Percentiles rank a stretch among this genome's conserved stretches.
These are phyloP conservation scores for Danio kyathit DNA, from an alignment of 2,797 vertebrate genomes.

Conservation along the genomic window DNA sequence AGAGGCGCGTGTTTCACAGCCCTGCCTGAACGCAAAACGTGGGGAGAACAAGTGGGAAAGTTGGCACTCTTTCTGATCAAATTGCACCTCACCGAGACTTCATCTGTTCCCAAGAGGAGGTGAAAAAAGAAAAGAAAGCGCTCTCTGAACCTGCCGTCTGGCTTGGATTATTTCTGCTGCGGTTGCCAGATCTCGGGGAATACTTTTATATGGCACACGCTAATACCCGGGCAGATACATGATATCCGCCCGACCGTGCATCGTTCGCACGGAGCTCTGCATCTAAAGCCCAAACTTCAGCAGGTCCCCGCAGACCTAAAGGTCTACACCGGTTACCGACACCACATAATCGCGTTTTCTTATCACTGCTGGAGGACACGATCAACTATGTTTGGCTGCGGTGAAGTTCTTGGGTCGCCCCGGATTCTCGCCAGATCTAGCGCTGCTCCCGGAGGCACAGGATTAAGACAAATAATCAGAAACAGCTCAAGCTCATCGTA, in stretches of 20 bases:
- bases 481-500: slow-evolving; percentile 66
- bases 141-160: slow-evolving; percentile 56
- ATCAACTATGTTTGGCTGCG: slow-evolving; percentile 81
- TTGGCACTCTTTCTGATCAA: slow-evolving; percentile 47
- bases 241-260: slow-evolving; percentile 51
- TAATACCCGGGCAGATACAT: slow-evolving; percentile 51
- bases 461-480: slow-evolving; percentile 69
- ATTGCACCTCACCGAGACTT: slow-evolving; percentile 42
- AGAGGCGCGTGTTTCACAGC: slow-evolving; percentile 45
- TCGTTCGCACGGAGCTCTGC: slow-evolving; percentile 39
- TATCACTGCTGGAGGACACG: slow-evolving; percentile 35
- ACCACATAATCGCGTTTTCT: slow-evolving; percentile 18
- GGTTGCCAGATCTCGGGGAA: slow-evolving; percentile 62
- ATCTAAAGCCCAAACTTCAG: slow-evolving; percentile 11
- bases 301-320: slow-evolving; percentile 12
- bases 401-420: slow-evolving; percentile 76
- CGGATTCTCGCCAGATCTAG: slow-evolving; percentile 73
- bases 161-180: slow-evolving; percentile 67
- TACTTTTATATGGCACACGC: slow-evolving; percentile 65
- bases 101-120: slow-evolving; percentile 47
- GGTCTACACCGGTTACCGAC: background rate
- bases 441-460: slow-evolving; percentile 64
- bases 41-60: slow-evolving; percentile 45
- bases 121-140: slow-evolving; percentile 38
- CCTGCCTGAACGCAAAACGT: slow-evolving; percentile 23